Base-by-base conservation (phyloP, 2,113 vertebrate genomes). In the Actenoides lindsayi region DNA sequence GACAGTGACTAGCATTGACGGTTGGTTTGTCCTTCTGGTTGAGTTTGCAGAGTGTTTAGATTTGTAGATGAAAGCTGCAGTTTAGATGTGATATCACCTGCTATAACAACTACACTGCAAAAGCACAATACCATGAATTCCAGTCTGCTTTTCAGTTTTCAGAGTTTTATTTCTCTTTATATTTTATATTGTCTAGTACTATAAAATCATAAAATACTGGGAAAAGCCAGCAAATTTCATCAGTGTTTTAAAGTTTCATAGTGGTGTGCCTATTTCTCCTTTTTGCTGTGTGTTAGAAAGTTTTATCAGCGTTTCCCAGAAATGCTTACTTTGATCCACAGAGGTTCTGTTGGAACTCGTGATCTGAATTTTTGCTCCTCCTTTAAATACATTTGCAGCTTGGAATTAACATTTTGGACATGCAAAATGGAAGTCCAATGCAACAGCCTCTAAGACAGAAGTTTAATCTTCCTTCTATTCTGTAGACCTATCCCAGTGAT, bases 291-390 rank as follows among this genome's bases (percentile, higher is more conserved):
- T 98, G 98, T 98, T 97, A 98, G 97, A 98, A 97, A 97, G 95
- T 97, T 97, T 98, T 97, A 98, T 98, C 98, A 97, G 98, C 97
- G 98, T 98, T 98, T 98, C 98, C 98, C 98, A 98, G 98, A 98
- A 98, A 96, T 97, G 90, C 68, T 81, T 85, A 20, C 89, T 96
- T 95, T 81, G 92, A 90, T 90, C 70, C 67, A 78, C 83, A 88
- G 94, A 95, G 95, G 62, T 95, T 97, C 96, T 97, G 88, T 90
- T 89, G 93, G 97, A 95, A 97, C 87, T 88, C 5, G 1, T 65
- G 90, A 48, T 94, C 87, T 89, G 67, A 97, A 77, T 67, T 80
- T 80, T 54, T 6, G 5, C 83, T 97, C 79, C 37, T 94, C 44
- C 60, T 73, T 89, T 53, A 93, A 77, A 67, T 70, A 44, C 14